A percentile compares a stretch with the other conserved stretches of the same genome.
These are phyloP conservation scores for Phataginus tricuspis DNA, from an alignment of 2,797 vertebrate genomes.

Conservation along the genomic window DNA sequence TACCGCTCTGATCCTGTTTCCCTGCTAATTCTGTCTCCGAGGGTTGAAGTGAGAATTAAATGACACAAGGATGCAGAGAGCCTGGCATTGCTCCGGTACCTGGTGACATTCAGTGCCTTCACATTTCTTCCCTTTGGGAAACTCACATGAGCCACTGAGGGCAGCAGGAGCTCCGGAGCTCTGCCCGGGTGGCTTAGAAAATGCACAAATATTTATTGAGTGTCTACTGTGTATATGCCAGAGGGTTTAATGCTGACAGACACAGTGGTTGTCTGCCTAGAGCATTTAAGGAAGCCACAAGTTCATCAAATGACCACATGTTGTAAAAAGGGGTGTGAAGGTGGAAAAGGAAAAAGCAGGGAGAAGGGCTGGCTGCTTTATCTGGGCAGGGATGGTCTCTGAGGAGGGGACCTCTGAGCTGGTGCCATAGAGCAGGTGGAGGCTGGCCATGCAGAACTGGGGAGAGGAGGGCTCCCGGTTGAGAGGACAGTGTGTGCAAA, in stretches of 20 bases:
- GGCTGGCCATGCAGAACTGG: not conserved
- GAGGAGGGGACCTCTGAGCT: not conserved
- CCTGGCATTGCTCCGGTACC: not conserved
- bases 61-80: not conserved
- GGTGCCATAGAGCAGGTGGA: not conserved
- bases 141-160: not conserved
- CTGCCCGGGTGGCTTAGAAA: not conserved
- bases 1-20: not conserved
- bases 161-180: not conserved
- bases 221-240: not conserved
- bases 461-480: not conserved
- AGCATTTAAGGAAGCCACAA: not conserved
- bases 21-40: not conserved
- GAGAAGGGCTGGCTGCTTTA: not conserved
- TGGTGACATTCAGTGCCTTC: not conserved
- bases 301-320: not conserved
- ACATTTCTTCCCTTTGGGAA: not conserved
- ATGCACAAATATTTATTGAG: not conserved
- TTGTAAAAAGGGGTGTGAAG: not conserved
- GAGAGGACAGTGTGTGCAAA: not conserved
- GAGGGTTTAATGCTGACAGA: not conserved
- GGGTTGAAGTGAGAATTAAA: not conserved
- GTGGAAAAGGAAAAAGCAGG: not conserved
- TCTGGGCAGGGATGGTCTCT: not conserved
- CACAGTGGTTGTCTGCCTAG: not conserved